Conservation (phyloP, 2,888 invertebrate species). For the Callosobruchus maculatus region DNA sequence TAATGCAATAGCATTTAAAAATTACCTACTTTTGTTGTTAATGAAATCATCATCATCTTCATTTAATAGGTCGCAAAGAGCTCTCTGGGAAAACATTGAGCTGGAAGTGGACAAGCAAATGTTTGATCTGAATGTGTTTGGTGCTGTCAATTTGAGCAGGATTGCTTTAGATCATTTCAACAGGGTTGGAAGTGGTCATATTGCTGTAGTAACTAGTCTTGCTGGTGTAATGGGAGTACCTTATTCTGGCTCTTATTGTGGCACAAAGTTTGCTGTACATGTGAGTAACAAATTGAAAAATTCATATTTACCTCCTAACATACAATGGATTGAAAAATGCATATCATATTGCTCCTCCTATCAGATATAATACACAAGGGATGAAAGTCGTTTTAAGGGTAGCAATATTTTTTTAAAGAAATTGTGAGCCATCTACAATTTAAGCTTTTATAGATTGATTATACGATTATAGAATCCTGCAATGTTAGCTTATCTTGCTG, state of each 20-base stretch:
- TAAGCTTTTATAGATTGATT: too few relatives aligned
- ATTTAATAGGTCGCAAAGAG: constrained; percentile 63
- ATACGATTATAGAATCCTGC: too few relatives aligned
- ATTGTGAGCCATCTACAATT: too few relatives aligned
- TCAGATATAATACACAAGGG: too few relatives aligned
- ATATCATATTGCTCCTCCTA: too few relatives aligned
- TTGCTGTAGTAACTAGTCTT: constrained; percentile 71
- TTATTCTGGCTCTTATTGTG: constrained; percentile 67
- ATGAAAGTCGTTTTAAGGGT: too few relatives aligned
- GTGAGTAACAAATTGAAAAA: constrained; percentile 45
- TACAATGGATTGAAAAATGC: background rate
- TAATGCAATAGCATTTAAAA: too few relatives aligned
- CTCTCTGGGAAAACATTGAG: constrained; percentile 67
- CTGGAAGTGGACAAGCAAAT: constrained; percentile 68
- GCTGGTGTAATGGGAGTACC: constrained; percentile 68
- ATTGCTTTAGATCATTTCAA: constrained; percentile 65
- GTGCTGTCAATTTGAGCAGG: constrained; percentile 66
- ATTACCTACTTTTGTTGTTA: too few relatives aligned
- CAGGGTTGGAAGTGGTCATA: constrained; percentile 58
- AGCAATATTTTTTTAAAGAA: too few relatives aligned
- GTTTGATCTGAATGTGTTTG: constrained; percentile 76
- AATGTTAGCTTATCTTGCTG: too few relatives aligned
- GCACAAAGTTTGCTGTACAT: constrained; percentile 73
- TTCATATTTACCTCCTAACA: too few relatives aligned
- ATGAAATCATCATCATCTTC: too few relatives aligned